Conservation (phyloP, 2,797 vertebrate genomes). For the Hypotaenidia philippensis region DNA sequence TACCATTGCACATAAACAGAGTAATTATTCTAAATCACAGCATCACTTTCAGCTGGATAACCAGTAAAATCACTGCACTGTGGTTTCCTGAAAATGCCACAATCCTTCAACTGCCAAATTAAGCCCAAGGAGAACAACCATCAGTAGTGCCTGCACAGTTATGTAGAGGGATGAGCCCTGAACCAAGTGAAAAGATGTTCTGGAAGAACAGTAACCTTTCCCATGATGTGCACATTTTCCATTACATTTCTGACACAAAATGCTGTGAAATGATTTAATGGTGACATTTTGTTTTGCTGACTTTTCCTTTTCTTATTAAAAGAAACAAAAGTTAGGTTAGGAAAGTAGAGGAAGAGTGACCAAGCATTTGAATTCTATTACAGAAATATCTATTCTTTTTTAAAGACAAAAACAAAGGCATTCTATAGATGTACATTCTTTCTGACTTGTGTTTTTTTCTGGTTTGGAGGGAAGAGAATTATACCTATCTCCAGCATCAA, state of each 20-base stretch:
- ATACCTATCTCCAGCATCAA: not conserved
- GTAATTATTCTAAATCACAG: slow-evolving; percentile 77
- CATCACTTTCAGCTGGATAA: slow-evolving; percentile 76
- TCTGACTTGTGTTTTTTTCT: not conserved
- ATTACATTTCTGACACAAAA: slow-evolving; percentile 91
- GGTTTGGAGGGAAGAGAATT: not conserved
- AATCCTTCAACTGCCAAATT: slow-evolving; percentile 87
- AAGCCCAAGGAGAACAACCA: slow-evolving; percentile 72
- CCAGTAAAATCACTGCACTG: slow-evolving; percentile 83
- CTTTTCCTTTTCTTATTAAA: slow-evolving; percentile 83
- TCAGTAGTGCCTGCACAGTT: slow-evolving; percentile 67
- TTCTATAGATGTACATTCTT: not conserved
- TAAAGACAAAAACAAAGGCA: not conserved
- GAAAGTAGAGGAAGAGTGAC: slow-evolving; percentile 81
- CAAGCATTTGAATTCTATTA: slow-evolving; percentile 87
- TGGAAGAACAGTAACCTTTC: slow-evolving; percentile 92
- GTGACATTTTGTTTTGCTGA: slow-evolving; percentile 98
- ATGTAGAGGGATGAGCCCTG: slow-evolving; percentile 78
- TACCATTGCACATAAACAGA: slow-evolving; percentile 77
- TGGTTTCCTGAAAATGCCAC: slow-evolving; percentile 86
- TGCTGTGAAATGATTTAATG: slow-evolving; percentile 93
- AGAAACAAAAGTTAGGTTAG: slow-evolving; percentile 76
- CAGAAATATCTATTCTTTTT: slow-evolving; percentile 33
- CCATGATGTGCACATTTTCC: slow-evolving; percentile 88
- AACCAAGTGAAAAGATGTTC: slow-evolving; percentile 82